Percentiles rank a stretch among this genome's conserved stretches.
Evolutionary conservation across 2,113 vertebrate species (phyloP).

Genomic region (Stegostoma tigrinum): DNA sequence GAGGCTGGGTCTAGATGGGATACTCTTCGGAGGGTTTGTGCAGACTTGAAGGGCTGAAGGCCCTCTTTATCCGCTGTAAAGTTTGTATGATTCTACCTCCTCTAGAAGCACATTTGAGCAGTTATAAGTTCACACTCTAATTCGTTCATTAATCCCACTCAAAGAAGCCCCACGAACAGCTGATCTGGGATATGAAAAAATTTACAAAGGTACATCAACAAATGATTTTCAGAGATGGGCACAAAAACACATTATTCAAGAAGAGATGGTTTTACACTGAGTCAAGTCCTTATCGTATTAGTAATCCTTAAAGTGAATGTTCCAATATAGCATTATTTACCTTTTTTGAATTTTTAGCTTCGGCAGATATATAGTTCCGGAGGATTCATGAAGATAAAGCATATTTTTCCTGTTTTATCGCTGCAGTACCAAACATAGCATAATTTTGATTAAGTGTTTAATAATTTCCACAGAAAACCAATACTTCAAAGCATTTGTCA

Average conservation of each 20-base stretch:
- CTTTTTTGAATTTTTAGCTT: not conserved
- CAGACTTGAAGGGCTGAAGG: too few species aligned
- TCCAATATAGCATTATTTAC: not conserved
- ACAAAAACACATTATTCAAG: not conserved
- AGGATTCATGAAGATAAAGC: not conserved
- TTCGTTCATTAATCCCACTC: not conserved
- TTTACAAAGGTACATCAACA: not conserved
- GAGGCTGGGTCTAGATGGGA: too few species aligned
- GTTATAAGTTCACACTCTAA: not conserved
- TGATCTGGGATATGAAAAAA: not conserved
- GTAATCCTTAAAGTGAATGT: not conserved
- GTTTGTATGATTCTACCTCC: too few species aligned
- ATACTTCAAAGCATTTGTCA: conserved; percentile 4
- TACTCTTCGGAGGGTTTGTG: too few species aligned
- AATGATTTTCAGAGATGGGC: not conserved
- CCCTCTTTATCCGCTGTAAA: too few species aligned
- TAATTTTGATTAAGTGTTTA: not conserved
- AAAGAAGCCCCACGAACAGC: not conserved
- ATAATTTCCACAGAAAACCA: not conserved
- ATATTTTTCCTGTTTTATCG: not conserved
- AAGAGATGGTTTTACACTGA: not conserved
- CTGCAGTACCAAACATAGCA: not conserved
- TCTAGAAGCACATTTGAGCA: not conserved
- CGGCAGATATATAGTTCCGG: not conserved
- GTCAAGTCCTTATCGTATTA: not conserved